Evolutionary conservation across 1,140 invertebrate genomes (phyloP), one percentile per base, ranked within the genome.

Genomic region (Telenomus remus): DNA sequence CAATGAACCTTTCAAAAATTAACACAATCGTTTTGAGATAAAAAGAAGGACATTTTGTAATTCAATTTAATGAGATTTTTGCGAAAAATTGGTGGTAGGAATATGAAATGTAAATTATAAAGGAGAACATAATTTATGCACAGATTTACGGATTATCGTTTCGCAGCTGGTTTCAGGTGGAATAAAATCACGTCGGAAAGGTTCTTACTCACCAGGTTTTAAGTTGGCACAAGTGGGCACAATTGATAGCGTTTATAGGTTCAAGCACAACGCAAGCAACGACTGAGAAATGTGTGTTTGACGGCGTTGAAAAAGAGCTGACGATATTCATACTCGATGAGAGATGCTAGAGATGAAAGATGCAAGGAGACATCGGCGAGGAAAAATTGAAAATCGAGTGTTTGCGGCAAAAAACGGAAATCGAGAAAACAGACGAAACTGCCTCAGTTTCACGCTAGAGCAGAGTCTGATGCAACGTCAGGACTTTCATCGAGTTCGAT

Each of bases 271-370:
- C 47, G 49, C 48, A 48, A 78, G 70, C 37, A 68, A 42, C 57
- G 39, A 63, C 43, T 57, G 61, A 47, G 49, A 70, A 78, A 79
- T 68, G 61, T 76, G 60, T 79, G 77, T 77, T 80, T 79, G 79
- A 80, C 71, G 77, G 72, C 70, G 68, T 74, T 79, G 75, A 81
- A 81, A 81, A 81, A 81, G 69, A 78, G 79, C 79, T 79, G 79
- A 81, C 79, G 75, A 78, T 79, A 79, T 79, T 79, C 79, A 79
- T 74, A 79, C 57, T 78, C 63, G 49, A 69, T 43, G 44, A 65
- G 48, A 59, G 73, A 61, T 50, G 49, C 54, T 48, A 70, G 48
- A 66, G 73, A 66, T 76, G 61, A 47, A 66, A 76, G 60, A 70
- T 69, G 61, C 48, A 47, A 47, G 48, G 49, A 76, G 61, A 56